phyloP scores from a whole-genome alignment of 2,797 vertebrate species.

The Diglossa cyanea region DNA sequence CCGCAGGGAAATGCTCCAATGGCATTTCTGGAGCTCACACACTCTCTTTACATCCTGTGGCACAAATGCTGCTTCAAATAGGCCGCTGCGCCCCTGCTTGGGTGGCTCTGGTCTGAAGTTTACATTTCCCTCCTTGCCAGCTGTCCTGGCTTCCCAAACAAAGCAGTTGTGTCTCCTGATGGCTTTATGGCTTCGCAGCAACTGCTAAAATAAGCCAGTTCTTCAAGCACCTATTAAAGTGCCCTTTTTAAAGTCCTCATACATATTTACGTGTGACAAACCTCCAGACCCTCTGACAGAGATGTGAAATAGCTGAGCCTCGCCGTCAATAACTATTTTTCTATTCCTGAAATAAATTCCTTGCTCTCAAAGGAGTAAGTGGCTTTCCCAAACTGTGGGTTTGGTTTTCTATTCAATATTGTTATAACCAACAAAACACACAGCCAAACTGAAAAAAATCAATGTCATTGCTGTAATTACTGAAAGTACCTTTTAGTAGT shows the following conservation, averaged over 20 bases:
- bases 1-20: accelerated
- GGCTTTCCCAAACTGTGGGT: background rate
- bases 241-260: background rate
- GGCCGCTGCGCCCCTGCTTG: background rate
- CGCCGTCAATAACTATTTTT: background rate
- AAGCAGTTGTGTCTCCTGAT: background rate
- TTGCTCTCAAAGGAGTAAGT: background rate
- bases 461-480: background rate
- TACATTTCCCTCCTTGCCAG: background rate
- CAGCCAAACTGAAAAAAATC: background rate
- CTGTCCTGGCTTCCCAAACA: background rate
- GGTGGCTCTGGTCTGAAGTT: background rate
- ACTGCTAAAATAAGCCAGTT: background rate
- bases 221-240: background rate
- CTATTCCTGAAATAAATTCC: background rate
- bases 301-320: background rate
- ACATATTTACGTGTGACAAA: background rate
- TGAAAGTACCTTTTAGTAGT: background rate
- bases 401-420: background rate
- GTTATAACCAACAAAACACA: background rate
- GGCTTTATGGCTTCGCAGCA: background rate
- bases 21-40: background rate
- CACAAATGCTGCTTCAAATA: background rate
- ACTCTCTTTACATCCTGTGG: accelerated
- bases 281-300: background rate